phyloP scores from a whole-genome alignment of 2,113 vertebrate species.

The Telmatochromis sp. region DNA sequence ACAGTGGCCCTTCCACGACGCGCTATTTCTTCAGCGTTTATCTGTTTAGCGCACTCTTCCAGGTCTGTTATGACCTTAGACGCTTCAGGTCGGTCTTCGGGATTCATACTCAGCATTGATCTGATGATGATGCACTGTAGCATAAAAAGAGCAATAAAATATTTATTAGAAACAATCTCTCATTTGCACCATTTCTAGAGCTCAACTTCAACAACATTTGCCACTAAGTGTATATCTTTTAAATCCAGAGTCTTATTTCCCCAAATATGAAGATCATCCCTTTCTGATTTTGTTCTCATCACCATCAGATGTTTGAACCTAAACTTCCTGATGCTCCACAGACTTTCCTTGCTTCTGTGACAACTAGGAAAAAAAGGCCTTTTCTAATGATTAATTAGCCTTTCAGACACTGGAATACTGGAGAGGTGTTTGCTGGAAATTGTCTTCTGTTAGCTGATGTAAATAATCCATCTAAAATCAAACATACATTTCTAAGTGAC shows the following conservation, averaged over 20 bases:
- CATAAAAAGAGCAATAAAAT: background rate
- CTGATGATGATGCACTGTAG: slow-evolving; percentile 15
- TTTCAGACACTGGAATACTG: background rate
- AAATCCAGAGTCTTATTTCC: background rate
- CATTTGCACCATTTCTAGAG: background rate
- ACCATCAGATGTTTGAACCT: background rate
- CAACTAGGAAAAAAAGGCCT: background rate
- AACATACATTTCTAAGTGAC: background rate
- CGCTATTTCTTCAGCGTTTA: rapidly evolving
- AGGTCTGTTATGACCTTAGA: background rate
- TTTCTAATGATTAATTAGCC: background rate
- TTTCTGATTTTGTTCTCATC: background rate
- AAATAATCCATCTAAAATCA: background rate
- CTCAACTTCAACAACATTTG: background rate
- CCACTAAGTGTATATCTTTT: background rate
- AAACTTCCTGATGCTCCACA: rapidly evolving
- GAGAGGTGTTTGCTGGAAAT: background rate
- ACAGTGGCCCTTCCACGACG: background rate
- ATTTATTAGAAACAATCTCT: background rate
- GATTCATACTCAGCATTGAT: slow-evolving; percentile 11
- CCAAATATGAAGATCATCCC: rapidly evolving
- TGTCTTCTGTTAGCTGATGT: rapidly evolving
- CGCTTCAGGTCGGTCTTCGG: slow-evolving; percentile 40
- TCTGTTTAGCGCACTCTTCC: rapidly evolving
- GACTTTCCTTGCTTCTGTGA: background rate